Conservation (phyloP, 2,888 invertebrate species). For the Melipona bicolor region DNA sequence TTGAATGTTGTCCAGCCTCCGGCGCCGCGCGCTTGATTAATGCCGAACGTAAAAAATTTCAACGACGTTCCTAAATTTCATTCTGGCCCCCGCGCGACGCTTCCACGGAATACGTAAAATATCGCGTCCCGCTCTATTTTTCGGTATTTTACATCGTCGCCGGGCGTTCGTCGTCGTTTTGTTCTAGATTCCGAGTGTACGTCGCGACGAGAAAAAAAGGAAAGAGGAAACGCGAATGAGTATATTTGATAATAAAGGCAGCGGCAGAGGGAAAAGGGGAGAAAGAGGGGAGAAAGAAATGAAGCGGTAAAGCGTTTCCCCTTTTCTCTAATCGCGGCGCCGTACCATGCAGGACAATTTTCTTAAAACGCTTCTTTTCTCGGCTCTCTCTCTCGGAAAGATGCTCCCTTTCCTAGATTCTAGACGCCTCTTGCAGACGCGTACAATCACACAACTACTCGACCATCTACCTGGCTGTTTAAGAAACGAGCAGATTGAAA, state of each 20-base stretch:
- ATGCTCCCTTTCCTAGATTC: background rate
- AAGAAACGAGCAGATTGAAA: too few relatives aligned
- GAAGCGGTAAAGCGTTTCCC: constrained; percentile 13
- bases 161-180: background rate
- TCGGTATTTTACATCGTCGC: background rate
- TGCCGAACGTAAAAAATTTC: background rate
- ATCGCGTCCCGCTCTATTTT: too few relatives aligned
- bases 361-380: constrained; percentile 17
- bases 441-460: too few relatives aligned
- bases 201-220: background rate
- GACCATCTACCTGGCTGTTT: too few relatives aligned
- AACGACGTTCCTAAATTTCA: background rate
- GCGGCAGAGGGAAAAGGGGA: background rate
- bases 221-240: background rate
- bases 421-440: background rate
- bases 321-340: background rate
- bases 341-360: constrained; percentile 20
- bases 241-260: constrained; percentile 9
- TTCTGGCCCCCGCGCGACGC: background rate
- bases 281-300: constrained; percentile 3
- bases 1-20: background rate
- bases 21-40: background rate
- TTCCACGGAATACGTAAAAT: background rate
- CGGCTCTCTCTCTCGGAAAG: background rate
- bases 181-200: background rate